Conservation (phyloP, 92 coral and sea anemone species). For the Epizoanthus illoricatus region DNA sequence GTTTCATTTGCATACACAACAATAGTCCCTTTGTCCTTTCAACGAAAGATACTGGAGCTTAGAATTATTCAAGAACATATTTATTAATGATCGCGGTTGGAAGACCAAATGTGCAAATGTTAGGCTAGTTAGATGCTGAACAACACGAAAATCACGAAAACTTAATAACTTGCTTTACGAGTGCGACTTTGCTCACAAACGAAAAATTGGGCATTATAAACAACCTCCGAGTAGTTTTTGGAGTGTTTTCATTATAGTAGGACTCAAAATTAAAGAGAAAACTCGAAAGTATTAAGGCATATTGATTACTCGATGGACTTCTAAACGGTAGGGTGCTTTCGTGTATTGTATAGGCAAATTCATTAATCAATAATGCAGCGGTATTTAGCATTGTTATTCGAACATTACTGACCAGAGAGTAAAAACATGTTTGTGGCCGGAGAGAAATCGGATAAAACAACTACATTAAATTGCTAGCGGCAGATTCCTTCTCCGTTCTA, state of each 20-base stretch:
- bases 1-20: constrained; percentile 27
- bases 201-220: background rate
- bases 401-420: constrained; percentile 12
- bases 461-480: constrained; percentile 5
- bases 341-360: constrained; percentile 42
- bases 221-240: constrained; percentile 1
- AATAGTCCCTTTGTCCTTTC: constrained; percentile 35
- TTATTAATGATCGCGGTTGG: constrained; percentile 35
- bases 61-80: constrained; percentile 39
- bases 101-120: constrained; percentile 42
- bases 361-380: constrained; percentile 42
- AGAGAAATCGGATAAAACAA: background rate
- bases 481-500: background rate
- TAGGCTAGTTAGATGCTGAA: constrained; percentile 16
- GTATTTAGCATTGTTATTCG: constrained; percentile 27
- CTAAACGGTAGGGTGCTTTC: constrained; percentile 23
- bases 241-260: background rate
- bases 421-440: constrained; percentile 30
- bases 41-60: constrained; percentile 27
- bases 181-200: background rate
- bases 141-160: constrained; percentile 33
- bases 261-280: constrained; percentile 15
- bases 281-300: constrained; percentile 12
- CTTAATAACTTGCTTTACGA: background rate
- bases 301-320: constrained; percentile 21